A percentile compares a stretch with the other conserved stretches of the same genome.
phyloP scores from a whole-genome alignment of 2,888 invertebrate species.

The Oscheius onirici region DNA sequence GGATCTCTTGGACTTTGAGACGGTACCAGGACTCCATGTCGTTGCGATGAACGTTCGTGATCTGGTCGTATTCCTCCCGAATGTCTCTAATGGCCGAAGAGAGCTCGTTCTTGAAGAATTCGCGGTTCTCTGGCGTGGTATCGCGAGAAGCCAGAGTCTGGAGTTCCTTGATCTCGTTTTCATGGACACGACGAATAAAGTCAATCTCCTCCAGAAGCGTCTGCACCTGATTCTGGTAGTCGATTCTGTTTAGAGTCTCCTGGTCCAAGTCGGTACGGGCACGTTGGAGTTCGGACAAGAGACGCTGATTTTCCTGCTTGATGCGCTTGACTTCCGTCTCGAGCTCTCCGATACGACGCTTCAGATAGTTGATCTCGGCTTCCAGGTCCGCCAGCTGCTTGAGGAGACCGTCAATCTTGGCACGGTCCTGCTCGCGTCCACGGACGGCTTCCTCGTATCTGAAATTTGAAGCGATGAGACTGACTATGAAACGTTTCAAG shows the following conservation, averaged over 20 bases:
- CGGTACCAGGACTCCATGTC: constrained; percentile 75
- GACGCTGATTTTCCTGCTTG: constrained; percentile 72
- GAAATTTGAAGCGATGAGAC: constrained; percentile 15
- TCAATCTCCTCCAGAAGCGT: constrained; percentile 75
- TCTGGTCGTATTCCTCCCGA: constrained; percentile 74
- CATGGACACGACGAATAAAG: constrained; percentile 75
- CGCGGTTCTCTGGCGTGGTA: constrained; percentile 75
- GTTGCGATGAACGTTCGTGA: constrained; percentile 72
- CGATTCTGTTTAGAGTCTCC: constrained; percentile 74
- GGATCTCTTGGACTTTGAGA: constrained; percentile 75
- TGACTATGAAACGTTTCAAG: neutral
- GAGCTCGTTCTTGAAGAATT: constrained; percentile 76
- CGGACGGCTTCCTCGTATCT: constrained; percentile 69
- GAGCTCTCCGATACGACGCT: constrained; percentile 57
- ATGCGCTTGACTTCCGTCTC: constrained; percentile 70
- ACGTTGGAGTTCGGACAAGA: constrained; percentile 70
- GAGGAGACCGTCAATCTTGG: constrained; percentile 73
- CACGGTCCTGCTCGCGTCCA: constrained; percentile 68
- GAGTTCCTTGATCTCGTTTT: constrained; percentile 71
- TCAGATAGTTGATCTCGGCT: constrained; percentile 72
- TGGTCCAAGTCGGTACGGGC: constrained; percentile 73
- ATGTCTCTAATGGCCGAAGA: constrained; percentile 74
- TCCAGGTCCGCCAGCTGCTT: constrained; percentile 73
- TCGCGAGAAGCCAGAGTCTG: constrained; percentile 74
- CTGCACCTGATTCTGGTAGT: constrained; percentile 74